Evolutionary conservation across 1,140 invertebrate genomes (phyloP), one percentile per base, ranked within the genome.

Genomic region (Nasonia giraulti): DNA sequence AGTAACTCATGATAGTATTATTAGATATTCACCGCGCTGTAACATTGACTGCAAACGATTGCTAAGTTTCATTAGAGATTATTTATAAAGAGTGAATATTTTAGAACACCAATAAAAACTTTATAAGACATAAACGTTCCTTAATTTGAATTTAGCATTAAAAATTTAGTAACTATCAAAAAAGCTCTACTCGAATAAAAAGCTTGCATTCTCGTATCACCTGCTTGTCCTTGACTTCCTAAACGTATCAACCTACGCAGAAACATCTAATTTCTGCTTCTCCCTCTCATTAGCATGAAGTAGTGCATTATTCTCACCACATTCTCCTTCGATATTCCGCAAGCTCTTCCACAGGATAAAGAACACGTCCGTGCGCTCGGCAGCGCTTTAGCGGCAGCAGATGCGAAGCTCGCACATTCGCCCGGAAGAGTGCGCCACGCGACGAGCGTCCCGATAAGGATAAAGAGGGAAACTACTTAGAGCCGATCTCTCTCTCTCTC

Each of bases 401-500:
- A 74, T 62, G 73, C 23, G 27, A 62, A 62, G 20, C 55, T 62
- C 55, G 55, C 17, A 62, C 20, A 62, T 7, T 66, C 50, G 11
- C n/a, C 69, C 27, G 12, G 10, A 80, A 75, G 83, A 55, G 77
- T 1, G 77, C 77, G 77, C 83, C 68, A 84, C 69, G 12, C 3
- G 1, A 47, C 77, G 20, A 62, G 31, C 6, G 14, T 2, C 11
- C 27, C 50, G 76, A 73, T 79, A 84, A 84, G 68, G 82, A 84
- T 80, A 74, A 84, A 73, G 83, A 50, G 62, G 66, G n/a, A 27
- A 74, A 74, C 66, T 84, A 66, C 73, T 33, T 33, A 44, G 55
- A 2, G 71, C 23, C 68, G 69, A 62, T 62, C 23, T 20, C 27
- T 14, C 44, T 8, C 66, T 80, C 31, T 27, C 79, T 66, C 27